A percentile compares a stretch with the other conserved stretches of the same genome.
Conservation (phyloP, 2,888 invertebrate species). For the Chloroclysta siterata region DNA sequence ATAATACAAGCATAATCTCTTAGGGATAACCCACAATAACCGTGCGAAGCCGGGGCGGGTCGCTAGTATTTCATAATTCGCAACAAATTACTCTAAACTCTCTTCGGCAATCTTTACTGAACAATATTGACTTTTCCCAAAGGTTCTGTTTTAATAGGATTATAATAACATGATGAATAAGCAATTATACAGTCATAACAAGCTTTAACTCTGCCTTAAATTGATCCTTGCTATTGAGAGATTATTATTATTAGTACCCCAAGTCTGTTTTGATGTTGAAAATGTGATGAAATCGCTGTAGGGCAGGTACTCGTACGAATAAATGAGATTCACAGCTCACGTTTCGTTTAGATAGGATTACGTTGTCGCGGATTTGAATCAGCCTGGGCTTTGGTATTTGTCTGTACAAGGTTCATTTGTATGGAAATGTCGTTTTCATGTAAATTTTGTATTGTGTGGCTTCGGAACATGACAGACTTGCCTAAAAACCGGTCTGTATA, state of each 20-base stretch:
- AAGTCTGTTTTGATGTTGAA: conserved; percentile 11
- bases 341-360: conserved; percentile 32
- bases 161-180: conserved; percentile 10
- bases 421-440: conserved; percentile 42
- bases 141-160: conserved; percentile 17
- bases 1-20: no score
- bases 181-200: conserved; percentile 25
- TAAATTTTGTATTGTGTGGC: conserved; percentile 38
- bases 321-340: conserved; percentile 33
- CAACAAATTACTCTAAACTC: neutral
- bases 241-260: no score
- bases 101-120: conserved; percentile 7
- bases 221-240: conserved; percentile 17
- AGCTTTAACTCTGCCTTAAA: conserved; percentile 6
- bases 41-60: no score
- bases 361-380: conserved; percentile 33
- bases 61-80: conserved; percentile 13
- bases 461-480: conserved; percentile 21
- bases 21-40: no score
- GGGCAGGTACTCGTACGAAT: conserved; percentile 15
- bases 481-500: neutral
- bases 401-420: conserved; percentile 41
- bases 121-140: conserved; percentile 24
- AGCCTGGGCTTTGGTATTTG: conserved; percentile 34
- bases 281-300: conserved; percentile 18